These are phyloP conservation scores for Chrysolophus pictus DNA, from an alignment of 2,797 vertebrate species.

Conservation along the genomic window DNA sequence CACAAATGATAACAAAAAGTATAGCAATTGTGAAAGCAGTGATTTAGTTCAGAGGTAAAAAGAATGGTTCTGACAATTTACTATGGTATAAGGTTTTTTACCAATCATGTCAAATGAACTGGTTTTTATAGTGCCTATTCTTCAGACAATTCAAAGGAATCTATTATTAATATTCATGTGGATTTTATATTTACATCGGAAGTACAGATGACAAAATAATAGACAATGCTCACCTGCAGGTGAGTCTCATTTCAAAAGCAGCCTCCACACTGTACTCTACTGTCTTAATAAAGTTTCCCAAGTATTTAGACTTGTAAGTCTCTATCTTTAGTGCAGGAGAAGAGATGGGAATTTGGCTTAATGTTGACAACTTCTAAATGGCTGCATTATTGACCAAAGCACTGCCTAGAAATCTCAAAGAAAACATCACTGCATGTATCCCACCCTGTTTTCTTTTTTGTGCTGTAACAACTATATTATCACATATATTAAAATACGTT, in stretches of 20 bases:
- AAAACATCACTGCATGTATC: background rate
- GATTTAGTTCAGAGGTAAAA: background rate
- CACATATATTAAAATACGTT: background rate
- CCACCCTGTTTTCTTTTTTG: background rate
- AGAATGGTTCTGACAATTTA: background rate
- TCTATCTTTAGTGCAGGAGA: background rate
- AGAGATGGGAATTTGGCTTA: background rate
- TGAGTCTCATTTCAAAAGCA: slow-evolving; percentile 10
- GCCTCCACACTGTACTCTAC: background rate
- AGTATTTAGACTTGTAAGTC: background rate
- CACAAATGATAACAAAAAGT: background rate
- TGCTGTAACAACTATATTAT: background rate
- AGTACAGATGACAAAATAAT: background rate
- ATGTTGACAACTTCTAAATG: background rate
- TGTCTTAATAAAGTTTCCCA: background rate
- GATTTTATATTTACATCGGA: slow-evolving; percentile 24
- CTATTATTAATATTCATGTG: background rate
- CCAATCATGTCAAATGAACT: background rate
- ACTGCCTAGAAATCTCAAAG: background rate
- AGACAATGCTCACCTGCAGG: background rate
- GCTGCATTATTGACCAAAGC: background rate
- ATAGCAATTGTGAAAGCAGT: background rate
- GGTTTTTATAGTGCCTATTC: slow-evolving; percentile 2
- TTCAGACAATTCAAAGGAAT: background rate
- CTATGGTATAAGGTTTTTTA: background rate